Evolutionary conservation across 2,888 invertebrate genomes (phyloP).

Genomic region (Dryocosmus kuriphilus): DNA sequence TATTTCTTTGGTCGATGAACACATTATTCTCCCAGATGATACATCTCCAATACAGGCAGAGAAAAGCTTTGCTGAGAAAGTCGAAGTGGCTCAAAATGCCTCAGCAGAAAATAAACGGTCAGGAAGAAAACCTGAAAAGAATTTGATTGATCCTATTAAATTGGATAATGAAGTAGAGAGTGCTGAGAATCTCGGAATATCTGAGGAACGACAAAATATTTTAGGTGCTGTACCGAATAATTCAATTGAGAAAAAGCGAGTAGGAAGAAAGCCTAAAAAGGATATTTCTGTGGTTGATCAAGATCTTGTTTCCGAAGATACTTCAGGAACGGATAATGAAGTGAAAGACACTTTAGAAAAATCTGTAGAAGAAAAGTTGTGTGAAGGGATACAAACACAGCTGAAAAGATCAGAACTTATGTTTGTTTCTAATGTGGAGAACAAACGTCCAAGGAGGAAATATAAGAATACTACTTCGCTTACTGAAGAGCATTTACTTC

Average conservation of each 20-base stretch:
- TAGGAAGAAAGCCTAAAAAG: conserved; percentile 51
- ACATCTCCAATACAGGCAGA: conserved; percentile 10
- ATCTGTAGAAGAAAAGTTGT: not conserved
- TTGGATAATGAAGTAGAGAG: not conserved
- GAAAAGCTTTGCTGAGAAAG: not conserved
- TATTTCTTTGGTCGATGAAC: conserved; percentile 58
- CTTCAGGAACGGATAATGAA: not conserved
- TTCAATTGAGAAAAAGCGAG: conserved; percentile 45
- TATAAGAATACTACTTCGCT: conserved; percentile 57
- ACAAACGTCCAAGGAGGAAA: not conserved
- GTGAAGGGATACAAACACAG: conserved; percentile 5
- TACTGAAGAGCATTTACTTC: conserved; percentile 54
- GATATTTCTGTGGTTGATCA: conserved; percentile 23
- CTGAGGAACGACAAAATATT: not conserved
- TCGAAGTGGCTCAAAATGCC: not conserved
- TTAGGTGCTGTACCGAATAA: not conserved
- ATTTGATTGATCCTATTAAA: not conserved
- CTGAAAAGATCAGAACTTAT: not conserved
- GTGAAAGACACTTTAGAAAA: not conserved
- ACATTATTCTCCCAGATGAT: conserved; percentile 55
- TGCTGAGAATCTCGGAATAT: not conserved
- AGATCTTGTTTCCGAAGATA: not conserved
- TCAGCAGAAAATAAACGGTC: conserved; percentile 4
- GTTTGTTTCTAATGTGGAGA: not conserved
- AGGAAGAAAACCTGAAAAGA: conserved; percentile 50